phyloP scores from a whole-genome alignment of 2,113 vertebrate species.

The Bubo bubo region DNA sequence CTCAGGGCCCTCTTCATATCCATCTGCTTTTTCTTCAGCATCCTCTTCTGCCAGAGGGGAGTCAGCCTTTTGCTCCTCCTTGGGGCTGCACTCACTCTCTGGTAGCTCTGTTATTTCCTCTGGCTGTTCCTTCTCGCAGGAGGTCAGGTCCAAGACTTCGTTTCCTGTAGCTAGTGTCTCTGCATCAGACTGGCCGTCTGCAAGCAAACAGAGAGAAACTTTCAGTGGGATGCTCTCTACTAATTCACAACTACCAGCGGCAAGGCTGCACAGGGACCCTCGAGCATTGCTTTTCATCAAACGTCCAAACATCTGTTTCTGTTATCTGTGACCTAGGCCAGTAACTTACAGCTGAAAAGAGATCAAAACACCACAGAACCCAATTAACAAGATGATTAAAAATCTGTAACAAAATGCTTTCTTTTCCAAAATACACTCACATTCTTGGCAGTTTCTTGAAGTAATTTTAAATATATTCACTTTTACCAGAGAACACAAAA shows the following conservation, averaged over 20 bases:
- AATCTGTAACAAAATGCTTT: background rate
- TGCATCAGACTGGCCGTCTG: slow-evolving; percentile 87
- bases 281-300: background rate
- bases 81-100: background rate
- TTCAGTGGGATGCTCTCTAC: background rate
- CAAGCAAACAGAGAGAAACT: slow-evolving; percentile 57
- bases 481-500: background rate
- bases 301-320: background rate
- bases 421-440: background rate
- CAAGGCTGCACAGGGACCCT: background rate
- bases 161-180: slow-evolving; percentile 68
- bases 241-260: background rate
- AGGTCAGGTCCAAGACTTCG: slow-evolving; percentile 81
- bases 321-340: background rate
- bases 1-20: slow-evolving; percentile 68
- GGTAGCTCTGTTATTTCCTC: slow-evolving; percentile 33
- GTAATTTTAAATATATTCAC: background rate
- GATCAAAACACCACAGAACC: background rate
- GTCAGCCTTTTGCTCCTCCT: slow-evolving; percentile 37
- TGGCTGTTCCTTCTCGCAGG: slow-evolving; percentile 34
- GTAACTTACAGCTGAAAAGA: background rate
- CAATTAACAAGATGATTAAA: background rate
- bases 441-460: background rate
- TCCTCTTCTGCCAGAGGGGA: slow-evolving; percentile 44
- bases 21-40: slow-evolving; percentile 43